Evolutionary conservation across 2,113 vertebrate species (phyloP), one percentile per base, ranked within the genome.

Genomic region (Ceratotherium simum): DNA sequence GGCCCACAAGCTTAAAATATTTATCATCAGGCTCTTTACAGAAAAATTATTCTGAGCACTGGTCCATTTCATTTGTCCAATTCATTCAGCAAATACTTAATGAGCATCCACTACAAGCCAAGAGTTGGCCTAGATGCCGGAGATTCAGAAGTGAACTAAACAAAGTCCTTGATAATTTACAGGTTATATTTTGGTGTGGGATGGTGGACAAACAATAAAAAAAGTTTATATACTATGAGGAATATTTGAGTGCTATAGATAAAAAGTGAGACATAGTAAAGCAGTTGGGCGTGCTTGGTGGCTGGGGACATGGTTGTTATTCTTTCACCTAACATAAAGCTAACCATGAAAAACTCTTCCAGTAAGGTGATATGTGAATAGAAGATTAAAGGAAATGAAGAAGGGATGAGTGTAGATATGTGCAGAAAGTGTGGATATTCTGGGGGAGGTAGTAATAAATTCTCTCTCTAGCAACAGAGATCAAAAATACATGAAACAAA

Each of bases 1-100:
- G 69, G 75, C 3, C 33, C 42, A 27, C 12, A 51, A 76, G 10
- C 11, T 10, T 87, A 56, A 81, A 27, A 56, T 39, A 58, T 86
- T 91, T 80, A 33, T 62, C 56, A 29, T 54, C 20, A 91, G 60
- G 14, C 1, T n/a, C 25, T 69, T 69, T 70, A 89, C 6, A 89
- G 39, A 76, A 58, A 75, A 48, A 67, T 12, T 58, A 36, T 67
- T 36, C 12, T 60, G 42, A 78, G 3, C 3, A n/a, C 12, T 36
- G 5, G 7, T 76, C 18, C 67, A 39, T 11, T 36, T 84, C 46
- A 84, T 78, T 31, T 2, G 36, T 64, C 80, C 20, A 36, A 23
- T 91, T 83, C 25, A n/a, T 70, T 89, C 42, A 42, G 42, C 21
- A 93, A 78, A n/a, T 84, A 89, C 42, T 42, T 90, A 70, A 83